Conservation (phyloP, 2,113 vertebrate species). For the Anseranas semipalmata region DNA sequence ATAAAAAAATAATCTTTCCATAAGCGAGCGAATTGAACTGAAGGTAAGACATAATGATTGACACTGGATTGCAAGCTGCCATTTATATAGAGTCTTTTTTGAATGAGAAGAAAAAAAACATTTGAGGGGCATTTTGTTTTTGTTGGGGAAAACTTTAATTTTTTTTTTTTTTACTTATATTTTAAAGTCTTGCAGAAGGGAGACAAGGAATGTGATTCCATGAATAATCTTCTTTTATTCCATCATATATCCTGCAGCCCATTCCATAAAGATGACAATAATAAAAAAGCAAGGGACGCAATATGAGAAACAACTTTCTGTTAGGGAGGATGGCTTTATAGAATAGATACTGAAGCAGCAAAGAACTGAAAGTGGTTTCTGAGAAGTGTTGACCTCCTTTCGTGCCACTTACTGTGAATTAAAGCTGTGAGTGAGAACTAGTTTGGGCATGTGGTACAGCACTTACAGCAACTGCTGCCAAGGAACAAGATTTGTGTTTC, state of each 20-base stretch:
- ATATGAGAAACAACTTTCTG: constrained; percentile 62
- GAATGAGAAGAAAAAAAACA: background rate
- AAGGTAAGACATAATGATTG: constrained; percentile 2
- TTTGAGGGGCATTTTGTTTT: background rate
- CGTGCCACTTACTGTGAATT: constrained; percentile 85
- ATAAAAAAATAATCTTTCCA: constrained; percentile 10
- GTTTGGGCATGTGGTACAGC: constrained; percentile 83
- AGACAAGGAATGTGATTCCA: background rate
- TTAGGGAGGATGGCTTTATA: constrained; percentile 60
- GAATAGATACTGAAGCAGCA: constrained; percentile 74
- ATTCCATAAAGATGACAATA: constrained; percentile 59
- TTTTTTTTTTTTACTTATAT: background rate
- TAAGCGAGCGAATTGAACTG: constrained; percentile 22
- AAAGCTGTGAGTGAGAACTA: constrained; percentile 84
- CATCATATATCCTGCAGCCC: constrained; percentile 1
- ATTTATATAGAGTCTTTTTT: background rate
- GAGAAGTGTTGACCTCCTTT: constrained; percentile 83
- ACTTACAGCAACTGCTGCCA: constrained; percentile 78
- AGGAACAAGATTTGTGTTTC: constrained; percentile 86
- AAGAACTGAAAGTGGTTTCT: constrained; percentile 77
- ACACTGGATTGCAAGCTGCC: background rate
- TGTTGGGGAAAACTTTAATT: background rate
- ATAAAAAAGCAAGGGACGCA: constrained; percentile 43
- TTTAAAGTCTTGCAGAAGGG: constrained; percentile 2
- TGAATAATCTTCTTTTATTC: constrained; percentile 30